Evolutionary conservation across 2,113 vertebrate genomes (phyloP), one percentile per base, ranked within the genome.

Genomic region (Rhineura floridana): DNA sequence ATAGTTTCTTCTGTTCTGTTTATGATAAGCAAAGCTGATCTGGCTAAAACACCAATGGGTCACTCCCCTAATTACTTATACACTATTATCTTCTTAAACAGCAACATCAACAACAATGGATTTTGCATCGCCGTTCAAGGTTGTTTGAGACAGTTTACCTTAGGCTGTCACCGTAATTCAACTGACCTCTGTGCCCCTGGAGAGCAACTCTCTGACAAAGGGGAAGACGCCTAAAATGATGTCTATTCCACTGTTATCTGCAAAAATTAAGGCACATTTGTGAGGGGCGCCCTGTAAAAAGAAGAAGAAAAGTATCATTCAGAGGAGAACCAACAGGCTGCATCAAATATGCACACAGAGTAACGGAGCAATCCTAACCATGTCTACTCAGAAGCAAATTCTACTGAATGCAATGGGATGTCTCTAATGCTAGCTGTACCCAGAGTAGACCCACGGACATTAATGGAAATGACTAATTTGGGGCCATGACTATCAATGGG

Each of bases 251-350:
- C 99, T 99, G 97, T 99, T 99, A 98, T 99, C 99, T 97, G 99
- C 98, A 97, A 99, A 99, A 98, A 99, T 99, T 98, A 99, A 98
- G 97, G 99, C 99, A 98, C 99, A 99, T 98, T 98, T 98, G 95
- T 99, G 99, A 98, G 99, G 98, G 92, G 98, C 97, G 93, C 98
- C 99, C 99, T 99, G 98, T 82, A 98, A 98, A 97, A 98, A 95
- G 98, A 98, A 97, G 97, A 90, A 96, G 96, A 67, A 55, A 52
- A 65, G n/a, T 15, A 39, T 63, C 81, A 87, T 97, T 97, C 93
- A 97, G 97, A 85, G 67, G 36, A 46, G 65, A 86, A 91, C 2
- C 50, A 65, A 73, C n/a, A 76, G 28, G 39, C 89, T 48, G 23
- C 1, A 23, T 85, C 63, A 62, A 21, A 46, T 44, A 36, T 59